phyloP scores from a whole-genome alignment of 2,888 invertebrate species.

The Athalia circularis region DNA sequence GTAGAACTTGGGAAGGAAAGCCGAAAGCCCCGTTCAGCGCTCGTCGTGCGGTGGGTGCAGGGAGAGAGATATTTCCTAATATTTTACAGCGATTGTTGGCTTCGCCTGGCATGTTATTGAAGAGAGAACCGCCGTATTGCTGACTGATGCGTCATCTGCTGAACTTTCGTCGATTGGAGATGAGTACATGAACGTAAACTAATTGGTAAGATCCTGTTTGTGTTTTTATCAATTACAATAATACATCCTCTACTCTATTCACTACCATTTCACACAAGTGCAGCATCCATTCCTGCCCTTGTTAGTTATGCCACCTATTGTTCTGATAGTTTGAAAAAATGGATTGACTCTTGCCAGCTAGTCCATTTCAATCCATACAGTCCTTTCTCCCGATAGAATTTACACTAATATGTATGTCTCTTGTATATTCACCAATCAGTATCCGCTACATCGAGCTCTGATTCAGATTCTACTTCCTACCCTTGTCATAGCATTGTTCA shows the following conservation, averaged over 20 bases:
- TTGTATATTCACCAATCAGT: too few relatives aligned
- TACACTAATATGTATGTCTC: too few relatives aligned
- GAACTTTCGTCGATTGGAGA: conserved; percentile 2
- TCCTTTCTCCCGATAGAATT: too few relatives aligned
- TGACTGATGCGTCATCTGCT: not conserved
- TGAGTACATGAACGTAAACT: conserved; percentile 1
- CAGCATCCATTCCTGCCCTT: conserved; percentile 38
- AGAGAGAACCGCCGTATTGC: not conserved
- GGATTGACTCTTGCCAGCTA: too few relatives aligned
- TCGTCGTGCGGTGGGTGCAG: conserved; percentile 8
- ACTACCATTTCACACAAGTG: conserved; percentile 34
- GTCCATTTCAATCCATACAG: too few relatives aligned
- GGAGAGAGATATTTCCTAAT: conserved; percentile 30
- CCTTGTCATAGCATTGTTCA: too few relatives aligned
- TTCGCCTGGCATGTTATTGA: conserved; percentile 16
- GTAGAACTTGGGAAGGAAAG: conserved; percentile 17
- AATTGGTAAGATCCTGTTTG: conserved; percentile 41
- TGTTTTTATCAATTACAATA: conserved; percentile 23
- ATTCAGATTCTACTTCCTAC: too few relatives aligned
- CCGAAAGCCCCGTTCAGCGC: conserved; percentile 23
- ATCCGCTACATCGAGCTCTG: too few relatives aligned
- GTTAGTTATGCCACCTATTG: not conserved
- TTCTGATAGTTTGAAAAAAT: too few relatives aligned
- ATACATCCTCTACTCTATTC: conserved; percentile 34
- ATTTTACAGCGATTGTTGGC: conserved; percentile 17